These are phyloP conservation scores for Anser cygnoides DNA, from an alignment of 2,113 vertebrate species.

Conservation along the genomic window DNA sequence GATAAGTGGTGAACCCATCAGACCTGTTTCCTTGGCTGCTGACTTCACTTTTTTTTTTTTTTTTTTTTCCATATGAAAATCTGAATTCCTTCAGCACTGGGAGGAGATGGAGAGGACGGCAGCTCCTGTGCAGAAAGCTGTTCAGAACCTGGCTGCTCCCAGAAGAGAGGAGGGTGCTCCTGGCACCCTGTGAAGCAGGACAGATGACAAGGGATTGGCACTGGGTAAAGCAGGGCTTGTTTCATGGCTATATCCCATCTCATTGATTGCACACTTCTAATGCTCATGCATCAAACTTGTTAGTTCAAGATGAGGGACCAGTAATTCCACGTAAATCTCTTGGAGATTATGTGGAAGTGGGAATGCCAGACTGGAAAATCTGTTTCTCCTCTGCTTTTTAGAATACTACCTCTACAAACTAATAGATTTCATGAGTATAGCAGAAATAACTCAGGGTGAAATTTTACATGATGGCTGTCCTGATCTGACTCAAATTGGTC, in stretches of 20 bases:
- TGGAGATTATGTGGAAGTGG: rapidly evolving
- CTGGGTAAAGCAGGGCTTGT: not conserved
- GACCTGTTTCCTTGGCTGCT: not conserved
- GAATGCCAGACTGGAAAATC: not conserved
- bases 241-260: not conserved
- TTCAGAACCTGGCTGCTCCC: not conserved
- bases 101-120: not conserved
- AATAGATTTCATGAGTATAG: not conserved
- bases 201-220: not conserved
- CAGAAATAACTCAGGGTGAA: not conserved
- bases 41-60: not conserved
- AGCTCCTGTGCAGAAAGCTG: not conserved
- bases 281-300: not conserved
- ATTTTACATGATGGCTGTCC: not conserved
- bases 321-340: not conserved
- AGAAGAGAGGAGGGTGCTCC: not conserved
- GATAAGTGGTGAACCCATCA: not conserved
- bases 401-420: not conserved
- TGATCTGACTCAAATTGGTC: not conserved
- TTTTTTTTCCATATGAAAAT: not conserved
- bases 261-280: not conserved
- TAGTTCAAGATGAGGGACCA: not conserved
- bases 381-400: not conserved
- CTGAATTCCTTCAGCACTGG: not conserved
- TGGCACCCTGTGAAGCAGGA: not conserved